Conservation (phyloP, 2,113 vertebrate genomes). For the Meleagris gallopavo region DNA sequence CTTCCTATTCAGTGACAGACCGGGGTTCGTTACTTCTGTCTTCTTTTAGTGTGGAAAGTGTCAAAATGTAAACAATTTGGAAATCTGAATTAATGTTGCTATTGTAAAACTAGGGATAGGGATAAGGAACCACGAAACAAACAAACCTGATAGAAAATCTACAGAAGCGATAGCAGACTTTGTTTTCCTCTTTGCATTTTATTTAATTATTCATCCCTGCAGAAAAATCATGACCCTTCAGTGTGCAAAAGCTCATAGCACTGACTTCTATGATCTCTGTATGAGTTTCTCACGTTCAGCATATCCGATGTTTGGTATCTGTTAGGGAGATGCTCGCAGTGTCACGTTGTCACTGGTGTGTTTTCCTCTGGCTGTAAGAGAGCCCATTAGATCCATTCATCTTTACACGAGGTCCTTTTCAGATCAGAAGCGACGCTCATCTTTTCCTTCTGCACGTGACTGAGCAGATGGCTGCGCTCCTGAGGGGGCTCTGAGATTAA, state of each 20-base stretch:
- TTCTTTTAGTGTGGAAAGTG: neutral
- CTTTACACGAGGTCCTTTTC: neutral
- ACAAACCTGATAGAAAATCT: neutral
- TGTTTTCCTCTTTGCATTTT: neutral
- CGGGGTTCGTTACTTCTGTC: neutral
- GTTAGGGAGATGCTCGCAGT: neutral
- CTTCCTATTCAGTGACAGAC: neutral
- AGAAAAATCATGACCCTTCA: neutral
- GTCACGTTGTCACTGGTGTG: neutral
- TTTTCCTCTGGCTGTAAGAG: neutral
- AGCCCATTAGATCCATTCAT: neutral
- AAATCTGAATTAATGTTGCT: rapidly evolving
- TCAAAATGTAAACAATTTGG: neutral
- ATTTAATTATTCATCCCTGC: neutral
- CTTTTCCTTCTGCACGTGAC: rapidly evolving
- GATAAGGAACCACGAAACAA: neutral
- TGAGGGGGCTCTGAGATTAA: rapidly evolving
- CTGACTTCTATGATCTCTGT: neutral
- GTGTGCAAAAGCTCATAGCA: neutral
- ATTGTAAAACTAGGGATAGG: neutral
- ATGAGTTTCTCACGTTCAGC: rapidly evolving
- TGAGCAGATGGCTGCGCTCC: neutral
- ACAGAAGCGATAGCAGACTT: neutral
- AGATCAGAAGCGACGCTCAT: neutral
- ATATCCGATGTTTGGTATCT: rapidly evolving